Base-by-base conservation (phyloP, 1,140 invertebrate species). In the Delia radicum region DNA sequence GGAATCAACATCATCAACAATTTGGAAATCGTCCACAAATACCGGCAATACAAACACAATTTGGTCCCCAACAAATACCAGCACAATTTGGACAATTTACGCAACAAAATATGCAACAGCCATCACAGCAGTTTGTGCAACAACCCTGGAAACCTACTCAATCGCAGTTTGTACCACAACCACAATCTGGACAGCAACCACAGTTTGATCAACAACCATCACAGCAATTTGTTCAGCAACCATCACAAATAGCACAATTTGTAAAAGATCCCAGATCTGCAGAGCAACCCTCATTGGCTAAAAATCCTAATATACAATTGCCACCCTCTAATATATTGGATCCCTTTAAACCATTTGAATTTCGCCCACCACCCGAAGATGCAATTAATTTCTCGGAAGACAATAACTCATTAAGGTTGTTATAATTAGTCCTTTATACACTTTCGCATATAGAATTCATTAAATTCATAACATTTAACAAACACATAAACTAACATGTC, bases 261-360 rank as follows among this genome's bases (percentile, higher is more conserved):
- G n/a, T n/a, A n/a, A n/a, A n/a, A n/a, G n/a, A n/a, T n/a, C n/a
- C n/a, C n/a, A n/a, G n/a, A n/a, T n/a, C n/a, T n/a, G n/a, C n/a
- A n/a, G n/a, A n/a, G n/a, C n/a, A n/a, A n/a, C n/a, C n/a, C n/a
- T n/a, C n/a, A 69, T 7, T 24, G 65, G 31, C 7, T 10, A n/a
- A 31, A n/a, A 21, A 18, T 2, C 65, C 29, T 6, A 69, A 37
- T 24, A 21, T 69, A 21, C 65, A 69, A 31, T 24, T 31, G 1
- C 65, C 65, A 33, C 65, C 65, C 5, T 12, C 29, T 10, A n/a
- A 69, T 21, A 24, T 33, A 37, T 69, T 69, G 55, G 67, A 72
- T 75, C 46, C 69, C 4, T 72, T 67, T 13, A 72, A 75, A 71
- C 65, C 37, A 26, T 71, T 71, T 18, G 29, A 74, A 74, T 74